Base-by-base conservation (phyloP, 2,797 vertebrate species). In the Sebastes hubbsi region DNA sequence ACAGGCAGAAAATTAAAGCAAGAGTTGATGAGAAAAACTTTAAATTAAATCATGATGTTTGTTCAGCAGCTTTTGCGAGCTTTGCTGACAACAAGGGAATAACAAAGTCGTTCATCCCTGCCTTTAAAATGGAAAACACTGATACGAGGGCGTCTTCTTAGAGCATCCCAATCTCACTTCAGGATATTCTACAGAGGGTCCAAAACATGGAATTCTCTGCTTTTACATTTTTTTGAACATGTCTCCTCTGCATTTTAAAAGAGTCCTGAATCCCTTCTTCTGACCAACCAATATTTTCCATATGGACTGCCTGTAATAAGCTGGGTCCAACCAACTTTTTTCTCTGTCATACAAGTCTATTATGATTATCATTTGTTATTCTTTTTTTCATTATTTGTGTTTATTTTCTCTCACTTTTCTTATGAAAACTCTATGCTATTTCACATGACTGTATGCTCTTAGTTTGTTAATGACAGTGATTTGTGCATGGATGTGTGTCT, bases 1-100 rank as follows among this genome's bases (percentile, higher is more conserved):
- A 75, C 75, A 78, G 73, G 74, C 65, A 78, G 64, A 82, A 75
- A 87, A 87, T 80, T 64, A 82, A 89, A 90, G 71, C 64, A 80
- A 70, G 61, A 55, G 32, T 25, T 76, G 58, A 63, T 81, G 75
- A 67, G 46, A 76, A 74, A 69, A 77, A 75, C 14, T 59, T 42
- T 32, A 24, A 72, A 83, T 81, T 9, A 42, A 56, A 69, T 77
- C 64, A 70, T 49, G 24, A 42, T 24, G 67, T 81, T 68, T 73
- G 52, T 36, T 29, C 14, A 36, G 66, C 11, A 58, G 7, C 25
- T 46, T 72, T 72, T 46, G 20, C 13, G 10, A 30, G 49, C 20
- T 49, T 32, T 59, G 56, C 24, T 38, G n/a, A 32, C 6, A 32
- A 52, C 65, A 62, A 66, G 22, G 27, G 11, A 13, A 62, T 27